Conservation (phyloP, 2,888 invertebrate species). For the Nemoura dubitans region DNA sequence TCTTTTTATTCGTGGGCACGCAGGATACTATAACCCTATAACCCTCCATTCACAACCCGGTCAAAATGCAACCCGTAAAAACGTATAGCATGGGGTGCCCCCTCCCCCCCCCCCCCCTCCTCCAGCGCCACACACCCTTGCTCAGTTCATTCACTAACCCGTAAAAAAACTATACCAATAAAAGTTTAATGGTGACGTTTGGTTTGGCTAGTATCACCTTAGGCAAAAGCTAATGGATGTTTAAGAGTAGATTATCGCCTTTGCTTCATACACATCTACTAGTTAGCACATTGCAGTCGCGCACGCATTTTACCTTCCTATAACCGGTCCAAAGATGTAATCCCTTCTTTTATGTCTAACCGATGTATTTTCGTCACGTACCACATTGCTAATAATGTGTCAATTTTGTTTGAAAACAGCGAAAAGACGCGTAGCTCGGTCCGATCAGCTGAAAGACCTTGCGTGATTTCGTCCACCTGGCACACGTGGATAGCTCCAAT, state of each 20-base stretch:
- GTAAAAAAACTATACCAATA: slow-evolving; percentile 38
- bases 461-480: background rate
- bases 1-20: slow-evolving; percentile 37
- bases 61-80: slow-evolving; percentile 39
- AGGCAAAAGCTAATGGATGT: slow-evolving; percentile 20
- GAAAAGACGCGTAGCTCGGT: background rate
- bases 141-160: slow-evolving; percentile 33
- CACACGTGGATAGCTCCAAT: background rate
- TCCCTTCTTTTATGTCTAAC: slow-evolving; percentile 1
- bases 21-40: slow-evolving; percentile 37
- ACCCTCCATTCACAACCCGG: slow-evolving; percentile 31
- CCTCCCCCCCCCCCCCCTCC: background rate
- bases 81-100: slow-evolving; percentile 18
- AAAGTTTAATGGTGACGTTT: slow-evolving; percentile 39
- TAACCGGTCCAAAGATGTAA: slow-evolving; percentile 17
- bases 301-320: slow-evolving; percentile 10
- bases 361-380: slow-evolving; percentile 30
- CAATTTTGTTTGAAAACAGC: background rate
- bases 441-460: background rate
- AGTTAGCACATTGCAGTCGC: slow-evolving; percentile 14
- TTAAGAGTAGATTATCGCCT: slow-evolving; percentile 30
- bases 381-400: slow-evolving; percentile 23
- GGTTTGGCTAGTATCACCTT: slow-evolving; percentile 8
- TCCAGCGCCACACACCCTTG: background rate
- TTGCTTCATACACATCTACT: background rate